Percentiles rank a stretch among this genome's conserved stretches.
These are phyloP conservation scores for Gallinago nigripennis DNA, from an alignment of 2,797 vertebrate species.

Conservation along the genomic window DNA sequence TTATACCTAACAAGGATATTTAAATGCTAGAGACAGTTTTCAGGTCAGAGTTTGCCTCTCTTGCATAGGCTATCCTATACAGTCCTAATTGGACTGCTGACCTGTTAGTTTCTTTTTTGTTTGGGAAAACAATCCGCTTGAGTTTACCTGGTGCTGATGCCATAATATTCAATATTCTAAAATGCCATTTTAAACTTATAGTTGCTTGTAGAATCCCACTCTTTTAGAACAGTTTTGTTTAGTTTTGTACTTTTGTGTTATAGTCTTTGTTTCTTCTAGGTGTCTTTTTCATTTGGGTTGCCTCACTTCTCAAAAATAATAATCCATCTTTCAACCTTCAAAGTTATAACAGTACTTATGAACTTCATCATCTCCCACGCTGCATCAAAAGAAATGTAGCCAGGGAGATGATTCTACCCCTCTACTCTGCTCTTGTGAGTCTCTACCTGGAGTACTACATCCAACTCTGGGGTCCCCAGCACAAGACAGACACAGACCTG, in stretches of 20 bases:
- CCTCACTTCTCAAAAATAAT: neutral
- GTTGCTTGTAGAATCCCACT: neutral
- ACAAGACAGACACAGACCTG: neutral
- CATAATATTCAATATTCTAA: neutral
- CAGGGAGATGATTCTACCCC: neutral
- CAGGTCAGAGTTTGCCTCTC: neutral
- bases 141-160: neutral
- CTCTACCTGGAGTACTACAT: neutral
- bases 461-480: neutral
- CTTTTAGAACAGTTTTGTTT: neutral
- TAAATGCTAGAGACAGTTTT: conserved; percentile 4
- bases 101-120: neutral
- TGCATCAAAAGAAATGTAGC: fast-evolving
- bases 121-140: neutral
- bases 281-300: neutral
- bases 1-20: neutral
- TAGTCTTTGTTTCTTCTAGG: neutral
- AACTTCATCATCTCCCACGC: neutral
- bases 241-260: neutral
- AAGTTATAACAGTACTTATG: neutral
- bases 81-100: neutral
- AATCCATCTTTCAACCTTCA: neutral
- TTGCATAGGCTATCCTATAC: neutral
- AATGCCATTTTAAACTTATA: neutral
- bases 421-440: neutral